Conservation (phyloP, 2,797 vertebrate genomes). For the Borostomias antarcticus region DNA sequence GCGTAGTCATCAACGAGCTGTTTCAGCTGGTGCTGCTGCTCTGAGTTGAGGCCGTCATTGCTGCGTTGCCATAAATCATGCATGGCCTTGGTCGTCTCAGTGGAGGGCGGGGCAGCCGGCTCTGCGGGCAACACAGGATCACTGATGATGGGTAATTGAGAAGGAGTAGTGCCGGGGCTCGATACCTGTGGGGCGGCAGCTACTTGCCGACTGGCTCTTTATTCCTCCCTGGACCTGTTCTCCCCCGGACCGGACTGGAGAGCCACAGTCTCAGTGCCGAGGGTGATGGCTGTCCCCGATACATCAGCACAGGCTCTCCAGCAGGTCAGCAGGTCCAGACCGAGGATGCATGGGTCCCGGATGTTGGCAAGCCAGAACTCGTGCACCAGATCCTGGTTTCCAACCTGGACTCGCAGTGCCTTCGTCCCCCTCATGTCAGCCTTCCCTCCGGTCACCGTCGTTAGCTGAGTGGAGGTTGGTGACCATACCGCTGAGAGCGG, state of each 20-base stretch:
- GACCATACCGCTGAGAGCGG: neutral
- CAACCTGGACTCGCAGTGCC: neutral
- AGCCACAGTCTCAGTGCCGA: too few relatives aligned
- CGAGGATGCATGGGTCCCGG: neutral
- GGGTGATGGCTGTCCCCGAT: too few relatives aligned
- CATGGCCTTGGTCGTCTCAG: neutral
- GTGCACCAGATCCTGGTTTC: neutral
- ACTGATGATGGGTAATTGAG: neutral
- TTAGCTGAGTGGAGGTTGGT: neutral
- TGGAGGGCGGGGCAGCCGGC: neutral
- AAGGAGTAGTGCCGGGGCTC: neutral
- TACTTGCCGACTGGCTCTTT: neutral
- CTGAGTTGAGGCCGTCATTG: too few relatives aligned
- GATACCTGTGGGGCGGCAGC: neutral
- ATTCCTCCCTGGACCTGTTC: neutral
- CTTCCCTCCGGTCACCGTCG: neutral
- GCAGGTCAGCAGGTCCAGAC: neutral
- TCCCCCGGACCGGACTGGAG: neutral
- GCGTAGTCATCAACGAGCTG: too few relatives aligned
- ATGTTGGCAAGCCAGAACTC: constrained; percentile 8
- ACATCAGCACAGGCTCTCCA: too few relatives aligned
- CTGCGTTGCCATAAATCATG: neutral
- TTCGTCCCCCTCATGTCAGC: neutral
- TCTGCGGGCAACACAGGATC: neutral
- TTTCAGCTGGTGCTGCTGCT: too few relatives aligned